Conservation (phyloP, 1,140 invertebrate species). For the Matsumurasca onukii region DNA sequence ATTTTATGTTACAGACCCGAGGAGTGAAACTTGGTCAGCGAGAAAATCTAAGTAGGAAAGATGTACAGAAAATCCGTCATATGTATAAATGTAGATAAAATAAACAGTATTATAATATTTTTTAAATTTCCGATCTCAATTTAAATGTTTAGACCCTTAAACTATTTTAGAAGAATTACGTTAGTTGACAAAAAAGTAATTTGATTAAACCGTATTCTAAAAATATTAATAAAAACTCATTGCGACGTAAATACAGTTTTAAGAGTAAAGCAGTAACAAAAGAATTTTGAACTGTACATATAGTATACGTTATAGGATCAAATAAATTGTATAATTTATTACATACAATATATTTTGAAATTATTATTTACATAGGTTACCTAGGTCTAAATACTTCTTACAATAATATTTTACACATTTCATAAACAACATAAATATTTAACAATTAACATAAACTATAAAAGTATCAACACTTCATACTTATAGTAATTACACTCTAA, state of each 20-base stretch:
- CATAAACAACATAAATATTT: background rate
- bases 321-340: too few relatives aligned
- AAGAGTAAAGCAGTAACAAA: too few relatives aligned
- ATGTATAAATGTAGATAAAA: slow-evolving; percentile 69
- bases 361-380: background rate
- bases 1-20: slow-evolving; percentile 41
- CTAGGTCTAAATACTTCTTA: background rate
- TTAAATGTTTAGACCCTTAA: too few relatives aligned
- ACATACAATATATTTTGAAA: slow-evolving; percentile 2
- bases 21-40: slow-evolving; percentile 59
- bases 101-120: too few relatives aligned
- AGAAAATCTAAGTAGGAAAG: slow-evolving; percentile 67
- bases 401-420: background rate
- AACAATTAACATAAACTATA: slow-evolving; percentile 11
- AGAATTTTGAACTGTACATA: too few relatives aligned
- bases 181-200: too few relatives aligned
- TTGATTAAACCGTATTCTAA: too few relatives aligned
- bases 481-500: background rate
- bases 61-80: slow-evolving; percentile 69
- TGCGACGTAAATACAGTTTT: too few relatives aligned
- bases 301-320: too few relatives aligned
- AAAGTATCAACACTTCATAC: slow-evolving; percentile 5
- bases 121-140: too few relatives aligned
- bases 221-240: too few relatives aligned
- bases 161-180: too few relatives aligned